phyloP scores from a whole-genome alignment of 2,888 invertebrate genomes.

The Frankliniella fusca region DNA sequence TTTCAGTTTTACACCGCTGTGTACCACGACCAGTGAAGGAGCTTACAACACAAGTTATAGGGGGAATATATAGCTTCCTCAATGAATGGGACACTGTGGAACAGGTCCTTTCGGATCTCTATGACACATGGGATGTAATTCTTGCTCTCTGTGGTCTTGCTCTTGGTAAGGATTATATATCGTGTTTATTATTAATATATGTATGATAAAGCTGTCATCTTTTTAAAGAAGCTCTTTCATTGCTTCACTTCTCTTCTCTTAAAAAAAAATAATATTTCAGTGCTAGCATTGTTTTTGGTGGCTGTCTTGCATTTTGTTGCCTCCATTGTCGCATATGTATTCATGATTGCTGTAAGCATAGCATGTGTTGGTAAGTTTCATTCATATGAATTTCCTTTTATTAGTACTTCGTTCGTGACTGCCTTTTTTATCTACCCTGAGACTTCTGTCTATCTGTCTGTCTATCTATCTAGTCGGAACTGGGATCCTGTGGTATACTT shows the following conservation, averaged over 20 bases:
- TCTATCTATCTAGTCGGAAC: conserved; percentile 55
- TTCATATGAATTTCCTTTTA: neutral
- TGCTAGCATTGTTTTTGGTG: conserved; percentile 76
- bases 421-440: conserved; percentile 29
- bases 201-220: conserved; percentile 15
- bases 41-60: conserved; percentile 58
- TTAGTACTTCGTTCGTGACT: neutral
- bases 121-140: conserved; percentile 83
- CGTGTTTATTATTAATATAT: conserved; percentile 31
- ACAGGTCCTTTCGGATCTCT: conserved; percentile 82
- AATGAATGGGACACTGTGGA: conserved; percentile 87
- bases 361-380: conserved; percentile 62
- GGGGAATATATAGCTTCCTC: conserved; percentile 72
- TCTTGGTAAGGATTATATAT: conserved; percentile 61
- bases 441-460: neutral
- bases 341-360: conserved; percentile 74
- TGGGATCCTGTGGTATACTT: conserved; percentile 82
- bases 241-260: conserved; percentile 33
- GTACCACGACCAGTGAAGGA: conserved; percentile 71
- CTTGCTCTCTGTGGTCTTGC: conserved; percentile 73
- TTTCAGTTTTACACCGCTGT: conserved; percentile 80
- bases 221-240: conserved; percentile 21
- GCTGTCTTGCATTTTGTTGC: conserved; percentile 80
- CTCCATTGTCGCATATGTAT: conserved; percentile 78
- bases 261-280: conserved; percentile 51